phyloP scores from a whole-genome alignment of 2,888 invertebrate species.

The Erebia palarica region DNA sequence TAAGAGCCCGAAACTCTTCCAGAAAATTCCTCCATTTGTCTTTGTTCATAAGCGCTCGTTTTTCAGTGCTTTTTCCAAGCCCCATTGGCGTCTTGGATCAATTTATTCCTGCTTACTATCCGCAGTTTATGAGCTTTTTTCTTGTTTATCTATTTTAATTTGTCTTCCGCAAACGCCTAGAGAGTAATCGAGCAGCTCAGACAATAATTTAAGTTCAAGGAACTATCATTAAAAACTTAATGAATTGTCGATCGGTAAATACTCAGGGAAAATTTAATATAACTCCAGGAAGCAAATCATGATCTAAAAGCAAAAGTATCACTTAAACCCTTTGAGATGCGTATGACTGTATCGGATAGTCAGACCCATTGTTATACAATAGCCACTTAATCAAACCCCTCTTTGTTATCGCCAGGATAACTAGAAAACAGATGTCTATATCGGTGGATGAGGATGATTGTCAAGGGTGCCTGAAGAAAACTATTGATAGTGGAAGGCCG shows the following conservation, averaged over 20 bases:
- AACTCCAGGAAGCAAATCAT: neutral
- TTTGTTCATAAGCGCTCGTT: too few relatives aligned
- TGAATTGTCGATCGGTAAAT: neutral
- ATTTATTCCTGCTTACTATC: too few relatives aligned
- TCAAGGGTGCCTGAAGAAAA: neutral
- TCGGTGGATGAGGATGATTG: neutral
- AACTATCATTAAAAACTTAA: neutral
- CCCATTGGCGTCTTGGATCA: too few relatives aligned
- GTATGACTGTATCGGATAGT: neutral
- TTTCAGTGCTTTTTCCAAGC: too few relatives aligned
- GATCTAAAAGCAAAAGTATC: neutral
- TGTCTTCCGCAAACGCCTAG: neutral
- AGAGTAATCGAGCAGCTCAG: too few relatives aligned
- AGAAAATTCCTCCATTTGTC: too few relatives aligned
- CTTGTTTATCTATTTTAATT: neutral
- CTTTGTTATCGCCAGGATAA: constrained; percentile 5
- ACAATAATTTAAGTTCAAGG: neutral
- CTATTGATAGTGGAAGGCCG: too few relatives aligned
- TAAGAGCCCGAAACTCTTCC: too few relatives aligned
- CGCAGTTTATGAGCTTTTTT: too few relatives aligned
- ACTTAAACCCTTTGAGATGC: neutral
- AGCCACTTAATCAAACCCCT: neutral
- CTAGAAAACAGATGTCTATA: neutral
- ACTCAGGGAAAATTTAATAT: neutral
- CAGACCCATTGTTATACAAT: neutral